Conservation (phyloP, 2,113 vertebrate species). For the Fregata magnificens region DNA sequence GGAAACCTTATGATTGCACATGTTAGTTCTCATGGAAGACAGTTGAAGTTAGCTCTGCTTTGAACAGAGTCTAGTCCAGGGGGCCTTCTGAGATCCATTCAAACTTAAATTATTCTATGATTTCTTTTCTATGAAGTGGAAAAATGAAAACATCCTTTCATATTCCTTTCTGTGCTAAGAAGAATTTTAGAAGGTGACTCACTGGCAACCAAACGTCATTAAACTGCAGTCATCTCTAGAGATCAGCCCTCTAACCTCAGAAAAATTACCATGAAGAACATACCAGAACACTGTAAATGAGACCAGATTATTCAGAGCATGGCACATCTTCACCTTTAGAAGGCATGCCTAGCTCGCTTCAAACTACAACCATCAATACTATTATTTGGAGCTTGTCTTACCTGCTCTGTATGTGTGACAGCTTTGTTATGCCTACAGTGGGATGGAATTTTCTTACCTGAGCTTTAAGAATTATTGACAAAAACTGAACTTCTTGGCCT, state of each 20-base stretch:
- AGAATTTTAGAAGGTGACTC: background rate
- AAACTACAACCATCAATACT: background rate
- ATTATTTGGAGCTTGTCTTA: background rate
- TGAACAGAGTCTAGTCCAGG: background rate
- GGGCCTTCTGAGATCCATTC: background rate
- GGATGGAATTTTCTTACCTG: background rate
- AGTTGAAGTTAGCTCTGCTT: background rate
- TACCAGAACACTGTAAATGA: background rate
- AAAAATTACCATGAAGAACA: background rate
- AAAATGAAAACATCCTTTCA: background rate
- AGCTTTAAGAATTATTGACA: background rate
- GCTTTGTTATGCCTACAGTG: background rate
- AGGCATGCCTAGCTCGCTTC: background rate
- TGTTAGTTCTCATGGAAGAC: background rate
- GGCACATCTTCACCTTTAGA: background rate
- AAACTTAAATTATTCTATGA: background rate
- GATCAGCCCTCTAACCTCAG: background rate
- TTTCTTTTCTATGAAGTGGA: background rate
- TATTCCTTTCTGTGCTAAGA: background rate
- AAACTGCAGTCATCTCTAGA: background rate
- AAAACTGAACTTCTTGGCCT: background rate
- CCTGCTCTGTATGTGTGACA: background rate
- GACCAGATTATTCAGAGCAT: background rate
- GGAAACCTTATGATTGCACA: fast-evolving
- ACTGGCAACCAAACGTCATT: background rate